These are phyloP conservation scores for Lithophane socia DNA, from an alignment of 2,888 invertebrate species.

Conservation along the genomic window DNA sequence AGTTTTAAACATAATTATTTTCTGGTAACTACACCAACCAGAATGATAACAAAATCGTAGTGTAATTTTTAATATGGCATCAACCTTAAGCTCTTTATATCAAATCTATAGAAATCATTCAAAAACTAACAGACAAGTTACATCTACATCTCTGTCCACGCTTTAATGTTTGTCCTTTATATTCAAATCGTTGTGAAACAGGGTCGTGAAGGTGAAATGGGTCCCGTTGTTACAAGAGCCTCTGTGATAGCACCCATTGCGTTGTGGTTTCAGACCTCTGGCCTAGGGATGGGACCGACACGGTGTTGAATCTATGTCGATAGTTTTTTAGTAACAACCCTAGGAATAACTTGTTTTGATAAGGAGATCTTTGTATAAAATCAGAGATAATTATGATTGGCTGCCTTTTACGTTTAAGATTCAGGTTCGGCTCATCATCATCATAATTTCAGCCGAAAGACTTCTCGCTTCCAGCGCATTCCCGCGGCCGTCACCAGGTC, in stretches of 20 bases:
- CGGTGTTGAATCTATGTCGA: conserved; percentile 11
- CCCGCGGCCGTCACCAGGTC: too few species aligned
- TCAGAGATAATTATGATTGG: too few species aligned
- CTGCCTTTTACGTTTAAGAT: too few species aligned
- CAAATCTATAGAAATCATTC: background rate
- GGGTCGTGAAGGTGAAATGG: conserved; percentile 44
- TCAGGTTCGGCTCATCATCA: too few species aligned
- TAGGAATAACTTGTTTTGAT: background rate
- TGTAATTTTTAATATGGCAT: too few species aligned
- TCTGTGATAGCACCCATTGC: conserved; percentile 44
- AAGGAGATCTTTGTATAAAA: too few species aligned
- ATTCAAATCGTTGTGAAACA: conserved; percentile 47
- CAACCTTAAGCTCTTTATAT: background rate
- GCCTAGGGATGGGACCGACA: conserved; percentile 20
- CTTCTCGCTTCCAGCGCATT: too few species aligned
- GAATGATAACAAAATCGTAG: too few species aligned
- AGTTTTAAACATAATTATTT: too few species aligned
- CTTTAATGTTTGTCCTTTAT: conserved; percentile 31
- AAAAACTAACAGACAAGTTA: background rate
- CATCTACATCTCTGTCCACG: conserved; percentile 1
- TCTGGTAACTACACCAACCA: too few species aligned
- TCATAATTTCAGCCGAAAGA: too few species aligned
- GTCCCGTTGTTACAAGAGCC: conserved; percentile 39
- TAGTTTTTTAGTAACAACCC: conserved; percentile 21
- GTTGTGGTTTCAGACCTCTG: conserved; percentile 44